Evolutionary conservation across 2,888 invertebrate genomes (phyloP).

Genomic region (Eupelmus urozonus): DNA sequence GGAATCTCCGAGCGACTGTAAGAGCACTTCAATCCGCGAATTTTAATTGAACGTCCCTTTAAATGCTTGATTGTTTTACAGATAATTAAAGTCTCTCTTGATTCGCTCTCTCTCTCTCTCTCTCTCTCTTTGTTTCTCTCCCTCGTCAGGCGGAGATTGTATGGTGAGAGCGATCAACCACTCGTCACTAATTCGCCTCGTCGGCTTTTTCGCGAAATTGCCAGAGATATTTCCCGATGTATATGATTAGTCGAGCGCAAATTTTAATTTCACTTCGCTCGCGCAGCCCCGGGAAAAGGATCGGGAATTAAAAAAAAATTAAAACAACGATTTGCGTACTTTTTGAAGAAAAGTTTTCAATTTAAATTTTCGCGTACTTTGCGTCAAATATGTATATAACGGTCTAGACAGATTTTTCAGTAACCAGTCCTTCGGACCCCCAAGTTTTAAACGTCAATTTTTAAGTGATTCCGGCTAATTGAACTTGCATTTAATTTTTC

Average conservation of each 20-base stretch:
- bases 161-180: slow-evolving; percentile 34
- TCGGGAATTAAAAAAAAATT: not conserved
- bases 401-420: not conserved
- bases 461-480: slow-evolving; percentile 43
- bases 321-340: slow-evolving; percentile 3
- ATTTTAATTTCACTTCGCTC: slow-evolving; percentile 40
- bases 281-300: not conserved
- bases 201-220: slow-evolving; percentile 11
- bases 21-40: slow-evolving; percentile 15
- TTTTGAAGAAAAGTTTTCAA: slow-evolving; percentile 32
- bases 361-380: slow-evolving; percentile 21
- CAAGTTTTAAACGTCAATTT: slow-evolving; percentile 44
- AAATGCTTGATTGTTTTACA: slow-evolving; percentile 47
- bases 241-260: not conserved
- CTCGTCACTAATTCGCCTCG: slow-evolving; percentile 27
- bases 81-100: slow-evolving; percentile 45
- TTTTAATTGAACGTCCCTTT: slow-evolving; percentile 51
- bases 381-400: too few species aligned
- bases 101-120: too few species aligned
- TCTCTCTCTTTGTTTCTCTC: not conserved
- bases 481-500: slow-evolving; percentile 37
- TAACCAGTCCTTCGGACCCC: slow-evolving; percentile 20
- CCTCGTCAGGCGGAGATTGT: slow-evolving; percentile 1
- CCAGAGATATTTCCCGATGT: not conserved
- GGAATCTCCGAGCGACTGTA: slow-evolving; percentile 19